Evolutionary conservation across 2,888 invertebrate genomes (phyloP), one percentile per base, ranked within the genome.

Genomic region (Euclidia mi): DNA sequence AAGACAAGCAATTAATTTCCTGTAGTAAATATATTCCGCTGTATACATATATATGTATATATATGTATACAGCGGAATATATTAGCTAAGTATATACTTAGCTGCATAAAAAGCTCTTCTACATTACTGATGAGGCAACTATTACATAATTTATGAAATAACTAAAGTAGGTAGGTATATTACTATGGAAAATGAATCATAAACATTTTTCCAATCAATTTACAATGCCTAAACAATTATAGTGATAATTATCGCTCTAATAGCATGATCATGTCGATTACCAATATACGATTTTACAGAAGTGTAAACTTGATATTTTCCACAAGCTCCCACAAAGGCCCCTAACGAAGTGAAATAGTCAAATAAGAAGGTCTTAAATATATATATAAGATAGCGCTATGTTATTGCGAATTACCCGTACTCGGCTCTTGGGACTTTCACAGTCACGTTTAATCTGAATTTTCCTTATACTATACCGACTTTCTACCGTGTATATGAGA

Each of bases 311-410:
- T 79, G 77, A 79, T 86, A 86, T 86, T 86, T 85, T 86, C 81
- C 76, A 81, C 73, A 71, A 79, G 79, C 75, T 78, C 71, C 84
- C 87, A 87, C 88, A 91, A 90, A 90, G 86, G 89, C 81, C 81
- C 80, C 84, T 91, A 91, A 92, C 89, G 90, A 91, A 90, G 89
- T 89, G 84, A 85, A 91, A 91, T 90, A 91, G 91, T 91, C 91
- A 90, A 92, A 91, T 91, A 92, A 91, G 91, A 89, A 90, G 91
- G 90, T 91, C 85, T 86, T 91, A 92, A 93, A n/a, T n/a, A n/a
- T n/a, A n/a, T n/a, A n/a, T n/a, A n/a, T n/a, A n/a, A n/a, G n/a
- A n/a, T 93, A 93, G 91, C 86, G 91, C 88, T 83, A 82, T 90
- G 91, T 92, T 92, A 92, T 90, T 92, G 89, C 90, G 88, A 91